phyloP scores from a whole-genome alignment of 2,797 vertebrate species.

The Rhyacichthys aspro region DNA sequence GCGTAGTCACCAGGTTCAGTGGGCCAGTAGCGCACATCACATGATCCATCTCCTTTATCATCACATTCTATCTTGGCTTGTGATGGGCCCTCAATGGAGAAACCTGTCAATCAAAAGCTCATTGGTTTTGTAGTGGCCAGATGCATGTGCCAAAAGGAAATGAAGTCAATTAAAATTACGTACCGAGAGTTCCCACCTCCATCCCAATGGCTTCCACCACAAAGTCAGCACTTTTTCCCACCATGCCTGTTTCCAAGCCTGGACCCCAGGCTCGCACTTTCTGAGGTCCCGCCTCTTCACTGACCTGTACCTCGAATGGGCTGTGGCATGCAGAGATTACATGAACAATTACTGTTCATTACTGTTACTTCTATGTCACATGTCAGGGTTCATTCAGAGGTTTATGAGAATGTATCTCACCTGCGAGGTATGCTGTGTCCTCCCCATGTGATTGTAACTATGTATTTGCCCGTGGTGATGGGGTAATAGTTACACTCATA shows the following conservation, averaged over 20 bases:
- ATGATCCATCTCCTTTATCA: slow-evolving; percentile 93
- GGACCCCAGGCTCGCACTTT: slow-evolving; percentile 98
- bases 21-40: slow-evolving; percentile 97
- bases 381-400: slow-evolving; percentile 14
- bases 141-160: not conserved
- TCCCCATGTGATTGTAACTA: slow-evolving; percentile 92
- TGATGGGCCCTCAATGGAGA: slow-evolving; percentile 96
- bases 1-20: slow-evolving; percentile 94
- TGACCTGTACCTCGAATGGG: slow-evolving; percentile 92
- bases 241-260: slow-evolving; percentile 90
- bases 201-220: slow-evolving; percentile 95
- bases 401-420: slow-evolving; percentile 64
- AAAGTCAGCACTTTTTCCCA: slow-evolving; percentile 95
- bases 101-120: slow-evolving; percentile 76
- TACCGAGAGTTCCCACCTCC: slow-evolving; percentile 93
- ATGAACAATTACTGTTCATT: slow-evolving; percentile 9
- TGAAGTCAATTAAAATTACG: slow-evolving; percentile 38
- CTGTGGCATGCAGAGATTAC: slow-evolving; percentile 65
- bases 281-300: slow-evolving; percentile 86
- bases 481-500: slow-evolving; percentile 93
- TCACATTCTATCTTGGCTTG: slow-evolving; percentile 98
- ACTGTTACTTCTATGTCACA: slow-evolving; percentile 6
- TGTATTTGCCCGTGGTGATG: slow-evolving; percentile 87
- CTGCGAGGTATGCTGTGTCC: slow-evolving; percentile 92
- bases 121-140: slow-evolving; percentile 3